These are phyloP conservation scores for Myrmophylax atrothorax DNA, from an alignment of 2,113 vertebrate genomes.

Conservation along the genomic window DNA sequence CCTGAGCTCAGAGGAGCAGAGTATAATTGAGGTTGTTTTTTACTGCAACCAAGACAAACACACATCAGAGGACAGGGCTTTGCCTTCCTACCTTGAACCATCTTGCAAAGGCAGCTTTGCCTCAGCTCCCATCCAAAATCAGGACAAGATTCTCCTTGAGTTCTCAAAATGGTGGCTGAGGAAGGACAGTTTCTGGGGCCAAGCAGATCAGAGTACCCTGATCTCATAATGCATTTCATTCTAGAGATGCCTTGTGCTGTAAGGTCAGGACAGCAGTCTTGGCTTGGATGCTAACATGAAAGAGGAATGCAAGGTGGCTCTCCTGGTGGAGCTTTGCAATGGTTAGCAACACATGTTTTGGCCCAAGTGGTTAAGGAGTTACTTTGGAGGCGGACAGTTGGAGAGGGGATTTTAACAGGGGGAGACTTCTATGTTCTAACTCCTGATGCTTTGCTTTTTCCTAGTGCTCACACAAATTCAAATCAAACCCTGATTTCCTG, in stretches of 20 bases:
- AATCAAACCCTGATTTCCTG: not conserved
- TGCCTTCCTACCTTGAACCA: not conserved
- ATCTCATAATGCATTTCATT: fast-evolving
- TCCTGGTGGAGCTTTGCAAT: not conserved
- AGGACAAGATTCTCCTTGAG: not conserved
- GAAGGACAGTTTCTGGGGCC: not conserved
- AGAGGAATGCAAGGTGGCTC: not conserved
- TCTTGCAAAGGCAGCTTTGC: not conserved
- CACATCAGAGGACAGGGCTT: not conserved
- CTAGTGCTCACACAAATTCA: not conserved
- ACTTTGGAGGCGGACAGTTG: not conserved
- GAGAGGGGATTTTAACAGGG: not conserved
- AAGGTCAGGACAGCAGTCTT: not conserved
- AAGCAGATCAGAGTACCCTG: not conserved
- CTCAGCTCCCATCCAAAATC: not conserved
- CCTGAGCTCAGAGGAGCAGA: not conserved
- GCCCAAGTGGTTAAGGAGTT: not conserved
- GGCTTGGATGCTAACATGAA: not conserved
- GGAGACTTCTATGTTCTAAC: not conserved
- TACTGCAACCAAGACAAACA: not conserved
- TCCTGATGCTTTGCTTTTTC: not conserved
- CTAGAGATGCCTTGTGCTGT: not conserved
- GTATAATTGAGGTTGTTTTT: not conserved
- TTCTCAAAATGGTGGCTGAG: not conserved
- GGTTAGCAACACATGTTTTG: not conserved